Percentiles rank a stretch among this genome's conserved stretches.
Conservation (phyloP, 1,140 invertebrate species). For the Caerostris darwini region DNA sequence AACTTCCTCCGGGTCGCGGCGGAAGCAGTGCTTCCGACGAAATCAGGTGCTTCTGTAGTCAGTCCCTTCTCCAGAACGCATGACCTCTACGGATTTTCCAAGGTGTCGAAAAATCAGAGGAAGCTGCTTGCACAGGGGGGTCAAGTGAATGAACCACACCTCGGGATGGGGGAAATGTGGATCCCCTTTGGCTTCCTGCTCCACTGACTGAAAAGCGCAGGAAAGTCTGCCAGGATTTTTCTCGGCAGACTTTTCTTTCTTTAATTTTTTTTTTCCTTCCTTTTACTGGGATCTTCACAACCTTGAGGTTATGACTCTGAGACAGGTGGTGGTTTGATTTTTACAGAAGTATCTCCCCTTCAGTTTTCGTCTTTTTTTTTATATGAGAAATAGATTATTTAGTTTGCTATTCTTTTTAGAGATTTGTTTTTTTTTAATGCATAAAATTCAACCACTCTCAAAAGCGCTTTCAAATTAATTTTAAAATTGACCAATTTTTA, state of each 20-base stretch:
- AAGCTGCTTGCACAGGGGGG: constrained; percentile 5
- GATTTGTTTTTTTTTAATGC: too few relatives aligned
- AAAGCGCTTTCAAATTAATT: too few relatives aligned
- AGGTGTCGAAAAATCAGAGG: constrained; percentile 60
- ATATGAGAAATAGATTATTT: neutral
- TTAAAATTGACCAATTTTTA: too few relatives aligned
- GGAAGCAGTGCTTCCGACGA: constrained; percentile 58
- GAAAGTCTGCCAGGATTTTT: neutral
- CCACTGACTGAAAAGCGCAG: constrained; percentile 71
- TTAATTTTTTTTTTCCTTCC: constrained; percentile 23
- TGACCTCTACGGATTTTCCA: constrained; percentile 52
- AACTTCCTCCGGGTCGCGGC: constrained; percentile 41
- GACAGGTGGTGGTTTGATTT: constrained; percentile 44
- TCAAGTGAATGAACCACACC: constrained; percentile 76
- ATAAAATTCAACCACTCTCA: too few relatives aligned
- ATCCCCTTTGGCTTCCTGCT: constrained; percentile 67
- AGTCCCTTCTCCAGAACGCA: constrained; percentile 25
- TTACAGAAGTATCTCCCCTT: neutral
- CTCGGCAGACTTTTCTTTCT: neutral
- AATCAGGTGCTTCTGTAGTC: constrained; percentile 72
- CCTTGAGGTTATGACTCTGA: constrained; percentile 48
- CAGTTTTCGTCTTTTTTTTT: neutral
- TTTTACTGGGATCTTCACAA: constrained; percentile 19
- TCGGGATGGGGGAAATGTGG: constrained; percentile 55
- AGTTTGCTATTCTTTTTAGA: neutral